A percentile compares a stretch with the other conserved stretches of the same genome.
Evolutionary conservation across 2,797 vertebrate species (phyloP).

Genomic region (Lepidocolaptes lacrymiger): DNA sequence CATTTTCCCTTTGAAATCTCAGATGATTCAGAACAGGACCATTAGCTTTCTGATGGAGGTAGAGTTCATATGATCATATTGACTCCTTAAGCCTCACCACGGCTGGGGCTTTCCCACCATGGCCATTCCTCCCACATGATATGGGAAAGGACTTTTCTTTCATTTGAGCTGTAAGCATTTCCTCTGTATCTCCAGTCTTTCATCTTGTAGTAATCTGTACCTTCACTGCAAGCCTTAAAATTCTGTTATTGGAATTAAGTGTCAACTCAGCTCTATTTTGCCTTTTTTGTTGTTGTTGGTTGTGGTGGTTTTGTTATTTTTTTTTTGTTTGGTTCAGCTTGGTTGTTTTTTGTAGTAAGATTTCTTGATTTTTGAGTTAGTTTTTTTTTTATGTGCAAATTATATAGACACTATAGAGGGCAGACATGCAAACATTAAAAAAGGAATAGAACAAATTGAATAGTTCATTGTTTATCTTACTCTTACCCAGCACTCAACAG

Average conservation of each 20-base stretch:
- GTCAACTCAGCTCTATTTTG: not conserved
- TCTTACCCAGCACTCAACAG: not conserved
- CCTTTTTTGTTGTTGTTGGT: not conserved
- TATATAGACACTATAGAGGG: not conserved
- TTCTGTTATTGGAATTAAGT: not conserved
- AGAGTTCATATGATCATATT: not conserved
- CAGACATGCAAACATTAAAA: not conserved
- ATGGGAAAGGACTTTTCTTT: not conserved
- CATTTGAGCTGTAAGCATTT: not conserved
- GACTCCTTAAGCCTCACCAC: not conserved
- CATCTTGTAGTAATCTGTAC: not conserved
- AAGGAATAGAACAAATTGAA: not conserved
- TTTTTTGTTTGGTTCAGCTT: not conserved
- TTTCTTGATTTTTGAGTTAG: not conserved
- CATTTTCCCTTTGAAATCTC: not conserved
- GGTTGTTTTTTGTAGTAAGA: not conserved
- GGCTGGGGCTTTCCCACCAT: not conserved
- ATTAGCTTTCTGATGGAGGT: not conserved
- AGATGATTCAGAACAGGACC: not conserved
- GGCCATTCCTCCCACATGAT: not conserved
- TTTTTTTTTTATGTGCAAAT: not conserved
- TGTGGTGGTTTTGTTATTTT: not conserved
- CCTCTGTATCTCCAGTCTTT: not conserved
- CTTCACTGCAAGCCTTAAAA: not conserved
- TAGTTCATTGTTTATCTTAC: not conserved